Conservation (phyloP, 2,113 vertebrate genomes). For the Ibidorhyncha struthersii region DNA sequence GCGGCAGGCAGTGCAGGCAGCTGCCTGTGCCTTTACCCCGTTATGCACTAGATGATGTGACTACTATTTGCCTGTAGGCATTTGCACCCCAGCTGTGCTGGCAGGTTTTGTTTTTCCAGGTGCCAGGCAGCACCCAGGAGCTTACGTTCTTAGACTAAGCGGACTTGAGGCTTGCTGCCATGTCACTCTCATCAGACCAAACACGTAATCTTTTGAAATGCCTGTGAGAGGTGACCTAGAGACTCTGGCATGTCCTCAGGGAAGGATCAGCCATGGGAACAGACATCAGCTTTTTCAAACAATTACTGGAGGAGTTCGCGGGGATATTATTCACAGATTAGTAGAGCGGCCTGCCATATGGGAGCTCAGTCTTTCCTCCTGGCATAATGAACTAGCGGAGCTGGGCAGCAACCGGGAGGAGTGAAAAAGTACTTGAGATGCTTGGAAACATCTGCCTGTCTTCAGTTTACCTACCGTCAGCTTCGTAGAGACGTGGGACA, state of each 20-base stretch:
- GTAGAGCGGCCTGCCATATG: neutral
- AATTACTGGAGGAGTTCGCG: neutral
- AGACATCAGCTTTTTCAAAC: neutral
- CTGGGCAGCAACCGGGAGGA: neutral
- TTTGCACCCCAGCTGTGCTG: neutral
- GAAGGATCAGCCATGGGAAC: neutral
- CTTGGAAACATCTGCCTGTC: neutral
- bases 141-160: neutral
- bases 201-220: neutral
- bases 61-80: neutral
- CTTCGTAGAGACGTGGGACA: neutral
- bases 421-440: neutral
- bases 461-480: neutral
- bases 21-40: neutral
- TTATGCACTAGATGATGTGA: neutral
- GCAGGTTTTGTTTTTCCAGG: neutral
- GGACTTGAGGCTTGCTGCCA: neutral
- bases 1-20: neutral
- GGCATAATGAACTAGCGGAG: neutral
- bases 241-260: neutral
- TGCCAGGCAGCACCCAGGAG: neutral
- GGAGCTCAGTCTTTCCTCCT: neutral
- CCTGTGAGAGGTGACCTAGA: neutral
- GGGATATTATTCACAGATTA: neutral
- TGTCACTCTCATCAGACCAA: neutral